phyloP scores from a whole-genome alignment of 1,140 invertebrate genomes.

The Augochlora pura region DNA sequence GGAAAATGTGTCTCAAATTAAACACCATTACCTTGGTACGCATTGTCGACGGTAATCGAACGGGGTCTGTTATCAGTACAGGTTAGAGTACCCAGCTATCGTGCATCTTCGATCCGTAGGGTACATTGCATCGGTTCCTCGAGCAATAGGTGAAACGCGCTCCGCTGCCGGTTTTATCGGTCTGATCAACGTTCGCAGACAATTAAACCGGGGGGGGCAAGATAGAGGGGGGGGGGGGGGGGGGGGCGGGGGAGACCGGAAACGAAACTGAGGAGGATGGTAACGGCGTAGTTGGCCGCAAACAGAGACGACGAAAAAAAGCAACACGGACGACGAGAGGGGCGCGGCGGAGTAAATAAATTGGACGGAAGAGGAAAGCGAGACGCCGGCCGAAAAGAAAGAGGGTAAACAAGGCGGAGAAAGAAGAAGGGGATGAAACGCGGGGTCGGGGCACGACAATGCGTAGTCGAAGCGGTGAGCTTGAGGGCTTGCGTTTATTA shows the following conservation, averaged over 20 bases:
- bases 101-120: too few relatives aligned
- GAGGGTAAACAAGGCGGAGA: conserved; percentile 11
- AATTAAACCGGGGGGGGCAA: neutral
- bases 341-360: conserved; percentile 11
- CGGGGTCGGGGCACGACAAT: conserved; percentile 52
- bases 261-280: too few relatives aligned
- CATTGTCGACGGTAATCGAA: too few relatives aligned
- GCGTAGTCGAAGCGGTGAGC: conserved; percentile 60
- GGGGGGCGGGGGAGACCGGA: too few relatives aligned
- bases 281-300: neutral
- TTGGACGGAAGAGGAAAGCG: conserved; percentile 23
- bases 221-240: too few relatives aligned
- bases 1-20: too few relatives aligned
- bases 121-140: too few relatives aligned
- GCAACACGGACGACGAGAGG: neutral
- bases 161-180: too few relatives aligned
- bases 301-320: conserved; percentile 6
- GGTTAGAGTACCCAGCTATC: too few relatives aligned
- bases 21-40: too few relatives aligned
- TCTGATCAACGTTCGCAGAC: neutral
- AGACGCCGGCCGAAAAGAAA: conserved; percentile 16
- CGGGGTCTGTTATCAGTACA: too few relatives aligned
- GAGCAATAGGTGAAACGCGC: too few relatives aligned
- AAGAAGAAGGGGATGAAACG: neutral
- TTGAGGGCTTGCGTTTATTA: conserved; percentile 66